Evolutionary conservation across 2,888 invertebrate species (phyloP).

Genomic region (Sacculina carcini): DNA sequence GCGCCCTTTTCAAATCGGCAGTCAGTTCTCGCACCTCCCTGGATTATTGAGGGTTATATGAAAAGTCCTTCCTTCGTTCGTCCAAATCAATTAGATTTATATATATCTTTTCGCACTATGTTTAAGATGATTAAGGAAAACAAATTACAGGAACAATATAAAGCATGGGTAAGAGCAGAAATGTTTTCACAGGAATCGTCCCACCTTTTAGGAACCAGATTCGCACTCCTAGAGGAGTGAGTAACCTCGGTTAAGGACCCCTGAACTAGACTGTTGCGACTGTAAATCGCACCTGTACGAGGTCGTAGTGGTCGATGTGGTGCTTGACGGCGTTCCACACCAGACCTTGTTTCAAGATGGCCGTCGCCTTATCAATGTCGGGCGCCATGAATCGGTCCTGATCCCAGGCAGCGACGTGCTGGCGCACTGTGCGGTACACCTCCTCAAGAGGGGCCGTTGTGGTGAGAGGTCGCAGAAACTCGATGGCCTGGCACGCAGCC

Average conservation of each 20-base stretch:
- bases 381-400: slow-evolving; percentile 36
- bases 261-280: too few relatives aligned
- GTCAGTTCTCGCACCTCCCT: too few relatives aligned
- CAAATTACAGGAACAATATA: neutral
- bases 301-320: slow-evolving; percentile 22
- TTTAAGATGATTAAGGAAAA: neutral
- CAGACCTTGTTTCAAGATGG: slow-evolving; percentile 24
- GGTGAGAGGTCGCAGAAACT: slow-evolving; percentile 33
- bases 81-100: too few relatives aligned
- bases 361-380: slow-evolving; percentile 31
- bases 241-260: neutral
- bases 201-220: neutral
- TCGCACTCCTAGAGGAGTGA: neutral
- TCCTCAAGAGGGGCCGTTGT: slow-evolving; percentile 34
- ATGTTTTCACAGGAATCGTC: neutral
- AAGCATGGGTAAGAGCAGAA: neutral
- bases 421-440: slow-evolving; percentile 31
- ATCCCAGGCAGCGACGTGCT: slow-evolving; percentile 27
- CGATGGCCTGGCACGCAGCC: slow-evolving; percentile 37
- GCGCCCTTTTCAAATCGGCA: too few relatives aligned
- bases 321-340: slow-evolving; percentile 28
- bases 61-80: too few relatives aligned
- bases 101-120: too few relatives aligned
- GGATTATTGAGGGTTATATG: too few relatives aligned
- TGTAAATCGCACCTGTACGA: slow-evolving; percentile 18